Percentiles rank a stretch among this genome's conserved stretches.
Conservation (phyloP, 2,888 invertebrate genomes). For the Apamea crenata region DNA sequence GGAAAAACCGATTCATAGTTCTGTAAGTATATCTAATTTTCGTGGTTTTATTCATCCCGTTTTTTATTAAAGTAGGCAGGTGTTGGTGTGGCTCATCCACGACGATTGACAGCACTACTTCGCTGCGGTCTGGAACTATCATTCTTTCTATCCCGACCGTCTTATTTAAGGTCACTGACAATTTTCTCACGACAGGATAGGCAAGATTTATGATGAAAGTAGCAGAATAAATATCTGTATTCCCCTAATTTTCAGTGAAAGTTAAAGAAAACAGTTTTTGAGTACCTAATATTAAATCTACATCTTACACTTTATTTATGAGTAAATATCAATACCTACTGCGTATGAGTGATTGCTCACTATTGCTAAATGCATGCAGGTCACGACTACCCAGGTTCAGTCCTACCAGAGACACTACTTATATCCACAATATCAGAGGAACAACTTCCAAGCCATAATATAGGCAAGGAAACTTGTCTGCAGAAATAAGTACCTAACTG, state of each 20-base stretch:
- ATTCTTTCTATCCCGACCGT: background rate
- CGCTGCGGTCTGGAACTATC: background rate
- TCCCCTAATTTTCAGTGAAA: background rate
- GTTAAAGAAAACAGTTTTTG: too few species aligned
- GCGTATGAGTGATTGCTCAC: background rate
- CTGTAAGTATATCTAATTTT: background rate
- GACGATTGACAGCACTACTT: constrained; percentile 5
- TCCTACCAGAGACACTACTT: background rate
- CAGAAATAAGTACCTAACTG: background rate
- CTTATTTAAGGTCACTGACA: background rate
- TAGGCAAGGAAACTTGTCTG: background rate
- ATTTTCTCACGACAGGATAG: background rate
- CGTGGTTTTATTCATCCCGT: background rate
- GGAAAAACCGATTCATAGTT: background rate
- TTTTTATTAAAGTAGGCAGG: background rate
- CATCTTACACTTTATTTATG: background rate
- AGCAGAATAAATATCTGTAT: background rate
- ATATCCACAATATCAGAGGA: background rate
- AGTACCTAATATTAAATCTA: background rate
- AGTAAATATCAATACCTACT: background rate
- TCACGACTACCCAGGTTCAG: background rate
- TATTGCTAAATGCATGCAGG: background rate
- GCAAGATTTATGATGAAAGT: background rate
- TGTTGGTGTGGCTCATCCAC: background rate
- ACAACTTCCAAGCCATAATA: background rate